Evolutionary conservation across 2,888 invertebrate species (phyloP).

Genomic region (Drosophila rellima): DNA sequence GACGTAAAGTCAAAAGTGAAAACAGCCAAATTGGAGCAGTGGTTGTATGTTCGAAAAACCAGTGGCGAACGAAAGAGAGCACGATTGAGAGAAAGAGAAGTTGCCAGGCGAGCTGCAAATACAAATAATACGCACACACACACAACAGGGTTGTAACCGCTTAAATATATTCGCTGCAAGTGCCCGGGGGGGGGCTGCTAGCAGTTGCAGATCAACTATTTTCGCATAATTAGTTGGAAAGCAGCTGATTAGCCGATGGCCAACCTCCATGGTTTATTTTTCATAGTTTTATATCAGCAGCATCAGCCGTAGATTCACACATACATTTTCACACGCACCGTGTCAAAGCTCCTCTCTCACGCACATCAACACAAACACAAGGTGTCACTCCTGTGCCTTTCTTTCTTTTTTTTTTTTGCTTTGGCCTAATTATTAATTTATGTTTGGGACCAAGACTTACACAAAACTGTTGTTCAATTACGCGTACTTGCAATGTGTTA

Average conservation of each 20-base stretch:
- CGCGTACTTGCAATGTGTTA: conserved; percentile 33
- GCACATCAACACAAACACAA: conserved; percentile 55
- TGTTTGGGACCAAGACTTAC: conserved; percentile 43
- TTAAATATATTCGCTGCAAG: conserved; percentile 27
- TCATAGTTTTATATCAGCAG: conserved; percentile 24
- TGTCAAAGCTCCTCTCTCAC: conserved; percentile 19
- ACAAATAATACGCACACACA: conserved; percentile 59
- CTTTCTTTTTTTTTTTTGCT: conserved; percentile 8
- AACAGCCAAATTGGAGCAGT: conserved; percentile 65
- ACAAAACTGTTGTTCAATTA: conserved; percentile 39
- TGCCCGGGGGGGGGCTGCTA: conserved; percentile 25
- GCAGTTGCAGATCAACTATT: conserved; percentile 36
- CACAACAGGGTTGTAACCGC: conserved; percentile 45
- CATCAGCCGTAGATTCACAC: conserved; percentile 22
- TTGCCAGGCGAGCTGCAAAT: conserved; percentile 43
- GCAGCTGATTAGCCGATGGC: conserved; percentile 49
- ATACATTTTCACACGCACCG: conserved; percentile 13
- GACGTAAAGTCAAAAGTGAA: conserved; percentile 61
- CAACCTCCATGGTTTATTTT: not conserved
- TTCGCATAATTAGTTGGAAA: conserved; percentile 54
- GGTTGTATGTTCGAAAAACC: conserved; percentile 21
- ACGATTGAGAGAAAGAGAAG: conserved; percentile 17
- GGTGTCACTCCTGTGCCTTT: conserved; percentile 52
- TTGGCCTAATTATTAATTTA: conserved; percentile 20
- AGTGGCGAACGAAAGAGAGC: conserved; percentile 32